Evolutionary conservation across 2,113 vertebrate genomes (phyloP).

Genomic region (Promerops cafer): DNA sequence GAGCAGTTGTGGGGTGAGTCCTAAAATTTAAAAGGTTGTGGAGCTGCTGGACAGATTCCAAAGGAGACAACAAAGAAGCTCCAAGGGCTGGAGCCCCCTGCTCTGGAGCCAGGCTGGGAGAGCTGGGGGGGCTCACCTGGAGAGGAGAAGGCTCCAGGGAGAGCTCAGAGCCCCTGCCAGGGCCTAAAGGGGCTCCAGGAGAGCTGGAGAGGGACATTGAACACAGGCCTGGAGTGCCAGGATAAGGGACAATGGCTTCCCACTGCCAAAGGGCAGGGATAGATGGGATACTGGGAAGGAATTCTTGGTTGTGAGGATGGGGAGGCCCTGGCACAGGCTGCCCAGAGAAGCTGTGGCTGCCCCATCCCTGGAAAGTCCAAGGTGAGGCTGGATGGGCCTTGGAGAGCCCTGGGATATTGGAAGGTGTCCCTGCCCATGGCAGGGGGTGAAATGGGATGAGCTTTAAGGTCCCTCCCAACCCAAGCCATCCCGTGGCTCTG

Average conservation of each 20-base stretch:
- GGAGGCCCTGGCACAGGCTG: rapidly evolving
- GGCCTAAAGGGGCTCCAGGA: neutral
- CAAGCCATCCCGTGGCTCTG: neutral
- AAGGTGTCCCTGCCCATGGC: neutral
- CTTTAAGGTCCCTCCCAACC: neutral
- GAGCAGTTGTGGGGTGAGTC: neutral
- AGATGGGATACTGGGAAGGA: neutral
- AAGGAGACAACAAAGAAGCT: neutral
- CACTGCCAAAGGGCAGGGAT: neutral
- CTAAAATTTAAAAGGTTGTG: neutral
- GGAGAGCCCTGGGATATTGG: rapidly evolving
- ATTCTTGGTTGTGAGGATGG: rapidly evolving
- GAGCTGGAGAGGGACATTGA: neutral
- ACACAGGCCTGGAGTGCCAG: rapidly evolving
- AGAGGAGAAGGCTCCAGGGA: neutral
- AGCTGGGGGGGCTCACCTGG: neutral
- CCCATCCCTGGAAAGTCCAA: neutral
- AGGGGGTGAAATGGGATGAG: neutral
- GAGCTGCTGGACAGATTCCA: neutral
- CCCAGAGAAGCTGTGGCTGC: neutral
- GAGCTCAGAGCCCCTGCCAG: neutral
- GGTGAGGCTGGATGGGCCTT: rapidly evolving
- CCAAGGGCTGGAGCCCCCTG: neutral
- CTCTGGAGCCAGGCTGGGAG: neutral
- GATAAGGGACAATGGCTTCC: neutral